Base-by-base conservation (phyloP, 1,140 invertebrate genomes). In the Papilio xuthus region DNA sequence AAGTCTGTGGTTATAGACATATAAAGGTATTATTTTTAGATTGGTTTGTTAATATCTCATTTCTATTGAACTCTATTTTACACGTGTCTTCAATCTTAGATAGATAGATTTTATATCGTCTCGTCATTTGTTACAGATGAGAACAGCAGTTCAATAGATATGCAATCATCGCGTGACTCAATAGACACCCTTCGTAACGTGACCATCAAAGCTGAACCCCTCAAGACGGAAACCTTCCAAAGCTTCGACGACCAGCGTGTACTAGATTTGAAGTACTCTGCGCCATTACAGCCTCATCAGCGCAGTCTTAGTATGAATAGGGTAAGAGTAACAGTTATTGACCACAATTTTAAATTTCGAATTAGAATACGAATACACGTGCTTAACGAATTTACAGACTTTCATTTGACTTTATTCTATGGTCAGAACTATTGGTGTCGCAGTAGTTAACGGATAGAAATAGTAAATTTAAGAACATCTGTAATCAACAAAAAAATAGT, bases 291-390 rank as follows among this genome's bases (percentile, higher is more conserved):
- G 78, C 83, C 88, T 42, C 94, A 94, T 74, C 94, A 94, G 83
- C 80, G 94, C 8, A 94, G 94, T 82, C 90, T 93, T 50, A 94
- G 94, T 78, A 94, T 94, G 92, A 94, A 94, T 75, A 93, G 94
- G 90, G 94, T 94, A 71, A 84, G 85, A 76, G 32, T 41, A 47
- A n/a, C 15, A 71, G 15, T 28, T 18, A 69, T 32, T 7, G 50
- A 53, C 7, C 3, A 9, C n/a, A 20, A 20, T 50, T 50, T 50
- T 41, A 41, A 41, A 41, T 50, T 15, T 50, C 4, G 4, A 50
- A 50, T 18, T 13, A 50, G 18, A 15, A 50, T 15, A 44, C 12
- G 12, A n/a, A n/a, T n/a, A n/a, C n/a, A n/a, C n/a, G n/a, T n/a
- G n/a, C n/a, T n/a, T n/a, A n/a, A n/a, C n/a, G n/a, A n/a, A n/a